Conservation (phyloP, 2,797 vertebrate species). For the Leptoclinus maculatus region DNA sequence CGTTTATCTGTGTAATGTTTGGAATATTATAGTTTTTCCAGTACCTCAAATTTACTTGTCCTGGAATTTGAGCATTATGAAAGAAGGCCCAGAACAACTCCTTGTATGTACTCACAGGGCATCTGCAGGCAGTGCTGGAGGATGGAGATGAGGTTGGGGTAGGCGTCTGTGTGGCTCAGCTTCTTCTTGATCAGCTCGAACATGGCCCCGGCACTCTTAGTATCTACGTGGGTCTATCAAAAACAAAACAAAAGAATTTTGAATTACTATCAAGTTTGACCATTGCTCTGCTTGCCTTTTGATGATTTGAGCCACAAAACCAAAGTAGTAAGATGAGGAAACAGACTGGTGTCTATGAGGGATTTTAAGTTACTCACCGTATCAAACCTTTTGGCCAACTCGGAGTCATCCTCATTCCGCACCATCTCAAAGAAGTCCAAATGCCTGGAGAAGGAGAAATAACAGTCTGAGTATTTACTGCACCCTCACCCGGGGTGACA, state of each 20-base stretch:
- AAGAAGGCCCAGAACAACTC: neutral
- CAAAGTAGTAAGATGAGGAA: neutral
- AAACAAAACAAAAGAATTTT: conserved; percentile 2
- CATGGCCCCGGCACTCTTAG: conserved; percentile 96
- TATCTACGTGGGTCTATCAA: conserved; percentile 92
- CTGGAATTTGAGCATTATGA: neutral
- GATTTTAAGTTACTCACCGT: conserved; percentile 81
- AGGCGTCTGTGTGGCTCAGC: conserved; percentile 94
- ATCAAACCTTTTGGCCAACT: conserved; percentile 95
- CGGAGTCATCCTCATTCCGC: conserved; percentile 95
- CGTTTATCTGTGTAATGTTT: conserved; percentile 87
- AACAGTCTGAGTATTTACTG: neutral
- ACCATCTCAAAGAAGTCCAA: conserved; percentile 99
- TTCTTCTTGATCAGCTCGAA: conserved; percentile 97
- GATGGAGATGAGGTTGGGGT: conserved; percentile 96
- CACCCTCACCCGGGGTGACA: neutral
- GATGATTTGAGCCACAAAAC: neutral
- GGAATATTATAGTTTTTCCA: neutral
- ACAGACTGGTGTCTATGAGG: neutral
- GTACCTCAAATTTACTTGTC: neutral
- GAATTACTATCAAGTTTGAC: neutral
- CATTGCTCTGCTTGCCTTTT: neutral
- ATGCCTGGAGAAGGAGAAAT: conserved; percentile 83
- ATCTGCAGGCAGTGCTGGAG: conserved; percentile 97
- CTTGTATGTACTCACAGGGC: conserved; percentile 89